Evolutionary conservation across 35 echinoderm and acorn worm species (phyloP).

Genomic region (Ophiothrix spiculata): DNA sequence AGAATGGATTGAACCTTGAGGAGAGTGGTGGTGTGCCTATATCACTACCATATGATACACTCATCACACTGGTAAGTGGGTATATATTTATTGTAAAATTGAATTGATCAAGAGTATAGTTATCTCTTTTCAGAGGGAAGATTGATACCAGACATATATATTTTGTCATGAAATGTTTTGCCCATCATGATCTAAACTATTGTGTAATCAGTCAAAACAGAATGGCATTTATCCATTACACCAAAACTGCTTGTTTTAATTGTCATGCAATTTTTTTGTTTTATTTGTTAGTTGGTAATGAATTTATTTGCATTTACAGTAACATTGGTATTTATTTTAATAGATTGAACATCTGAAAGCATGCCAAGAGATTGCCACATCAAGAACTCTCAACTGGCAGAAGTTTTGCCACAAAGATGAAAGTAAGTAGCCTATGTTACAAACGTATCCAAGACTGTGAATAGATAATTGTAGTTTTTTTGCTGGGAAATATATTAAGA

Average conservation of each 20-base stretch:
- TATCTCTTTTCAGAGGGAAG: no score
- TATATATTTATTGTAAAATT: not conserved
- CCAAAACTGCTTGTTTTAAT: not conserved
- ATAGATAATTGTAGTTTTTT: no score
- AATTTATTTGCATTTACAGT: not conserved
- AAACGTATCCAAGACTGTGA: no score
- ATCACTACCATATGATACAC: conserved; percentile 88
- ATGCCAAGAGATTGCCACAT: conserved; percentile 85
- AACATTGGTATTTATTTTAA: conserved; percentile 16
- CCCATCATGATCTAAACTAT: no score
- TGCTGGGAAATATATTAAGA: no score
- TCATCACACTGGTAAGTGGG: conserved; percentile 90
- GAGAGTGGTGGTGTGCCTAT: conserved; percentile 57
- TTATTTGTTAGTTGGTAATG: not conserved
- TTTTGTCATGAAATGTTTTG: no score
- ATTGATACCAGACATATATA: no score
- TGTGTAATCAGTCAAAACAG: not conserved
- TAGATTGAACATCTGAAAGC: conserved; percentile 97
- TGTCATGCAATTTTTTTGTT: not conserved
- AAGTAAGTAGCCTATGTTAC: no score
- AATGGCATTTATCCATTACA: not conserved
- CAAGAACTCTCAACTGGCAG: conserved; percentile 95
- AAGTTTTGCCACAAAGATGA: conserved; percentile 88
- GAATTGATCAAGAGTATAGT: not conserved
- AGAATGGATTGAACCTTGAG: conserved; percentile 76